Percentiles rank a stretch among this genome's conserved stretches.
Conservation (phyloP, 2,888 invertebrate species). For the Mayetiola destructor region DNA sequence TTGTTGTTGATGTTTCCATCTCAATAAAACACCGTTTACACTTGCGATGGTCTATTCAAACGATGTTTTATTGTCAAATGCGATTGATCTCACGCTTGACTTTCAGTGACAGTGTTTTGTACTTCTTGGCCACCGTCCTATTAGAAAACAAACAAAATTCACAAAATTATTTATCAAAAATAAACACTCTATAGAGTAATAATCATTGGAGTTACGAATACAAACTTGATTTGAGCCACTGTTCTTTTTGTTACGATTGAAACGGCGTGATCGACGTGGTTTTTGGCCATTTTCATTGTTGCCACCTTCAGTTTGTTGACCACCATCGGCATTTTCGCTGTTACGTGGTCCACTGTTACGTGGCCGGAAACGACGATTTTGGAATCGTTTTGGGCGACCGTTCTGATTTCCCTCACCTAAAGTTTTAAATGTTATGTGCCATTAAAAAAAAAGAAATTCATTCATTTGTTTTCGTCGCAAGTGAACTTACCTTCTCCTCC, state of each 20-base stretch:
- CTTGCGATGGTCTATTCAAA: too few species aligned
- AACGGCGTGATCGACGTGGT: conserved; percentile 24
- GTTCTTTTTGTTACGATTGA: conserved; percentile 30
- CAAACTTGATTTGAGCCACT: conserved; percentile 19
- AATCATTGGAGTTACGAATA: not conserved
- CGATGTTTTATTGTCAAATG: not conserved
- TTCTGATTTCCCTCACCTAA: conserved; percentile 34
- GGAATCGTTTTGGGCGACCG: conserved; percentile 63
- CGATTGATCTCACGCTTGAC: conserved; percentile 29
- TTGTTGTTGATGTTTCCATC: too few species aligned
- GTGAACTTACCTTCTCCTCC: too few species aligned
- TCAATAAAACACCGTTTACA: too few species aligned
- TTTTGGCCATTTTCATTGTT: conserved; percentile 25
- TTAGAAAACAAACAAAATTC: not conserved
- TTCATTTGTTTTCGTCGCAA: too few species aligned
- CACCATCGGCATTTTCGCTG: conserved; percentile 34
- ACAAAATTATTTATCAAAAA: not conserved
- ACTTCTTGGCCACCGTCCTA: conserved; percentile 34
- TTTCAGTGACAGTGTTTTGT: conserved; percentile 36
- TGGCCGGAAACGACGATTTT: conserved; percentile 54
- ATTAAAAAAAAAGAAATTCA: too few species aligned
- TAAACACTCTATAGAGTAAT: not conserved
- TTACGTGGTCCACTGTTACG: conserved; percentile 46
- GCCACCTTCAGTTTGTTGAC: conserved; percentile 34
- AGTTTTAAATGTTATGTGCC: too few species aligned